Percentiles rank a stretch among this genome's conserved stretches.
Conservation (phyloP, 1,140 invertebrate genomes). For the Nasonia giraulti region DNA sequence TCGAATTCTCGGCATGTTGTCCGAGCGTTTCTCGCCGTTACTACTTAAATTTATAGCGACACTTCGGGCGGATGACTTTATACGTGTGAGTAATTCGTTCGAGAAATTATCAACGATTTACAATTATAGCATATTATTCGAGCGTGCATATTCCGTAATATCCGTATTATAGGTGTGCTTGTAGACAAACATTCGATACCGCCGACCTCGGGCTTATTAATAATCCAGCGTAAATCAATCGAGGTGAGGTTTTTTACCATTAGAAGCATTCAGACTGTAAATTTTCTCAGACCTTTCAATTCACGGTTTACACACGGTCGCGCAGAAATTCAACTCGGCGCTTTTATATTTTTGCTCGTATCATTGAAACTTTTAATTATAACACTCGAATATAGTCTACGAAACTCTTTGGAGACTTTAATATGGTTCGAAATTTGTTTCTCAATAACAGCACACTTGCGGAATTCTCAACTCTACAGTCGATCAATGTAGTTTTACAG, state of each 20-base stretch:
- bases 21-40: too few relatives aligned
- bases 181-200: conserved; percentile 15
- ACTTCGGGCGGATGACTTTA: too few relatives aligned
- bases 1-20: too few relatives aligned
- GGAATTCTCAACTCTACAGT: too few relatives aligned
- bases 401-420: background rate
- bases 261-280: conserved; percentile 41
- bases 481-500: too few relatives aligned
- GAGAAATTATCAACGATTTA: conserved; percentile 32
- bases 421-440: background rate
- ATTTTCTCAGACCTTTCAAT: conserved; percentile 44
- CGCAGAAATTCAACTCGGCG: background rate
- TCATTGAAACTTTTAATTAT: background rate
- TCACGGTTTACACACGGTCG: conserved; percentile 13
- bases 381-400: too few relatives aligned
- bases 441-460: background rate
- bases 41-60: too few relatives aligned
- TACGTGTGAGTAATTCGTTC: background rate
- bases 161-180: background rate
- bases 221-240: conserved; percentile 51
- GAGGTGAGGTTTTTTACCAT: conserved; percentile 42
- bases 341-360: background rate
- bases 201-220: conserved; percentile 49
- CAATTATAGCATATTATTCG: conserved; percentile 16
- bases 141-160: background rate